A percentile compares a stretch with the other conserved stretches of the same genome.
Conservation (phyloP, 2,113 vertebrate genomes). For the Rhinopomastus cyanomelas region DNA sequence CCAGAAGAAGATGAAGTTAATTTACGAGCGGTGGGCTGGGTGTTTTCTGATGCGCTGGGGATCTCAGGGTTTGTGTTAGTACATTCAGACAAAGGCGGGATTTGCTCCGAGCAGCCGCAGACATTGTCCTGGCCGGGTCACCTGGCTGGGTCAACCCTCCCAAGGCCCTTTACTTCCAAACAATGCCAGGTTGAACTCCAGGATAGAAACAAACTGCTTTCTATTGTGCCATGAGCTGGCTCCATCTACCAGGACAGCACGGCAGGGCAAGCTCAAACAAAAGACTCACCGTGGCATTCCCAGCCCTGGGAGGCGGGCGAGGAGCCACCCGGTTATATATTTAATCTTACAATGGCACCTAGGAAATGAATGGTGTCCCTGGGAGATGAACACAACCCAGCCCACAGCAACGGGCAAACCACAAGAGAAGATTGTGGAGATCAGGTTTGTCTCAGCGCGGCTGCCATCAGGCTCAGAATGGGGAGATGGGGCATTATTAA, state of each 20-base stretch:
- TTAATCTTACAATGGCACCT: slow-evolving; percentile 59
- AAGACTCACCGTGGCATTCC: slow-evolving; percentile 12
- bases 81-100: not conserved
- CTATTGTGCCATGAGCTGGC: slow-evolving; percentile 59
- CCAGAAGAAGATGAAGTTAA: not conserved
- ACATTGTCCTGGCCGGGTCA: slow-evolving; percentile 12
- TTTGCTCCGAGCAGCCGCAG: not conserved
- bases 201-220: not conserved
- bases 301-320: not conserved
- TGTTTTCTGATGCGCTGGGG: not conserved
- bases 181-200: slow-evolving; percentile 40
- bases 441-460: not conserved
- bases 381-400: not conserved
- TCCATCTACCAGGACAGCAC: slow-evolving; percentile 48
- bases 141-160: slow-evolving; percentile 21
- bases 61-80: not conserved
- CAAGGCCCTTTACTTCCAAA: slow-evolving; percentile 3
- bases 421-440: not conserved
- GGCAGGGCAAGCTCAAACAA: slow-evolving; percentile 70
- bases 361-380: slow-evolving; percentile 50
- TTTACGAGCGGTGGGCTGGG: not conserved
- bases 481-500: not conserved
- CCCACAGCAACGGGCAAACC: slow-evolving; percentile 50
- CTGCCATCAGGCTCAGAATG: not conserved
- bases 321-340: slow-evolving; percentile 10